A percentile compares a stretch with the other conserved stretches of the same genome.
phyloP scores from a whole-genome alignment of 2,113 vertebrate genomes.

The Pluvialis apricaria region DNA sequence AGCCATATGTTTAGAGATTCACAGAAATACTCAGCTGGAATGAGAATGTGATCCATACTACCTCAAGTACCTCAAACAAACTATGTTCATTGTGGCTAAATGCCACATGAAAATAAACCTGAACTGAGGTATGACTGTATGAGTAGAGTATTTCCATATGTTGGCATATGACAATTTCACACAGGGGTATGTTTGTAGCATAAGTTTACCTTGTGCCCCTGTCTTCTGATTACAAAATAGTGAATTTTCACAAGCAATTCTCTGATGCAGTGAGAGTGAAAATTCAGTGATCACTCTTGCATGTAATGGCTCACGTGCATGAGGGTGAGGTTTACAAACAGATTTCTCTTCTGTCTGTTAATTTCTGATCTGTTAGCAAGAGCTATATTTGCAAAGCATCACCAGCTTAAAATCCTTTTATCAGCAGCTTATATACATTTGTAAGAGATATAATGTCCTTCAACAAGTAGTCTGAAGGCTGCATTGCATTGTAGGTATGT shows the following conservation, averaged over 20 bases:
- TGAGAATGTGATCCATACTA: background rate
- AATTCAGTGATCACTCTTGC: background rate
- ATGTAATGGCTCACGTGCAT: background rate
- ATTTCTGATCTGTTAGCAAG: conserved; percentile 15
- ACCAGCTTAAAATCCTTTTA: background rate
- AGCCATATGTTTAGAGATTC: conserved; percentile 29
- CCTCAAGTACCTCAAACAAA: background rate
- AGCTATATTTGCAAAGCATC: background rate
- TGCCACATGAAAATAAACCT: background rate
- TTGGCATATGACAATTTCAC: background rate
- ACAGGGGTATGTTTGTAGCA: background rate
- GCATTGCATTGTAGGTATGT: background rate
- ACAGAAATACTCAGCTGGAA: background rate
- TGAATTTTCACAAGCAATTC: background rate
- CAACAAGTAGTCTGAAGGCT: background rate
- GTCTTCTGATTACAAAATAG: background rate
- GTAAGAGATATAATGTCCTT: background rate
- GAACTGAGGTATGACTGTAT: background rate
- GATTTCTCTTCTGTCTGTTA: background rate
- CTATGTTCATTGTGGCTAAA: background rate
- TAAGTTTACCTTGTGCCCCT: background rate
- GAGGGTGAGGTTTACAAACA: background rate
- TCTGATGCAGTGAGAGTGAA: background rate
- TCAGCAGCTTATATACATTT: background rate
- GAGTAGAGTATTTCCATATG: background rate